phyloP scores from a whole-genome alignment of 2,113 vertebrate species.

The Hymenochirus boettgeri region DNA sequence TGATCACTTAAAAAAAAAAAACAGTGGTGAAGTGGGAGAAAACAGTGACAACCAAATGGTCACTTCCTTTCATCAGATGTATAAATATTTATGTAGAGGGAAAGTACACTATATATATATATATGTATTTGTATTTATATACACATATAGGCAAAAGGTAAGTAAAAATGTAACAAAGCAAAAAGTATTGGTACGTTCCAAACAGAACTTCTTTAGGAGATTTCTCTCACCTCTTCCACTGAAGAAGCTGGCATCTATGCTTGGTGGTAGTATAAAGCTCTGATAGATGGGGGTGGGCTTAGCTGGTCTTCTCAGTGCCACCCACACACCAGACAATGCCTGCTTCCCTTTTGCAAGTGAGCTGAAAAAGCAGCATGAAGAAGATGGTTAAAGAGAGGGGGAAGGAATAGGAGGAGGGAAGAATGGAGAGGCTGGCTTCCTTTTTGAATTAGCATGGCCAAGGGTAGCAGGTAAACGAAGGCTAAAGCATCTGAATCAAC shows the following conservation, averaged over 20 bases:
- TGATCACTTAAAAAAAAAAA: slow-evolving; percentile 29
- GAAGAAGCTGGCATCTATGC: slow-evolving; percentile 32
- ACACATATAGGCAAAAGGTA: slow-evolving; percentile 31
- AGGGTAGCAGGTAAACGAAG: slow-evolving; percentile 34
- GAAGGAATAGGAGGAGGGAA: slow-evolving; percentile 28
- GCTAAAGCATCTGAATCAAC: slow-evolving; percentile 33
- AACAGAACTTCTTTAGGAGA: slow-evolving; percentile 31
- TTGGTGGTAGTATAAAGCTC: slow-evolving; percentile 32
- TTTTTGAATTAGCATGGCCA: slow-evolving; percentile 33
- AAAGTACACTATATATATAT: slow-evolving; percentile 24
- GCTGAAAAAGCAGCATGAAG: slow-evolving; percentile 40
- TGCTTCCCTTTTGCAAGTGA: slow-evolving; percentile 39
- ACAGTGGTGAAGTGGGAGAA: slow-evolving; percentile 19
- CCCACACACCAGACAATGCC: slow-evolving; percentile 40
- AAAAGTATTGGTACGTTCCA: slow-evolving; percentile 34
- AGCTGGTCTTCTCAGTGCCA: slow-evolving; percentile 35
- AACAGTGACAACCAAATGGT: slow-evolving; percentile 27
- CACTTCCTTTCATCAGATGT: slow-evolving; percentile 21
- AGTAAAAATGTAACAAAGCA: slow-evolving; percentile 22
- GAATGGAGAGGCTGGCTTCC: slow-evolving; percentile 32
- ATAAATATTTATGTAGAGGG: slow-evolving; percentile 9
- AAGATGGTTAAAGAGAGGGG: slow-evolving; percentile 37
- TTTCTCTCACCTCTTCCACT: slow-evolving; percentile 40
- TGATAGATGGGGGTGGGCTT: slow-evolving; percentile 20
- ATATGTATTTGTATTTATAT: slow-evolving; percentile 29